These are phyloP conservation scores for Epicampocera succincta DNA, from an alignment of 2,888 invertebrate species.

Conservation along the genomic window DNA sequence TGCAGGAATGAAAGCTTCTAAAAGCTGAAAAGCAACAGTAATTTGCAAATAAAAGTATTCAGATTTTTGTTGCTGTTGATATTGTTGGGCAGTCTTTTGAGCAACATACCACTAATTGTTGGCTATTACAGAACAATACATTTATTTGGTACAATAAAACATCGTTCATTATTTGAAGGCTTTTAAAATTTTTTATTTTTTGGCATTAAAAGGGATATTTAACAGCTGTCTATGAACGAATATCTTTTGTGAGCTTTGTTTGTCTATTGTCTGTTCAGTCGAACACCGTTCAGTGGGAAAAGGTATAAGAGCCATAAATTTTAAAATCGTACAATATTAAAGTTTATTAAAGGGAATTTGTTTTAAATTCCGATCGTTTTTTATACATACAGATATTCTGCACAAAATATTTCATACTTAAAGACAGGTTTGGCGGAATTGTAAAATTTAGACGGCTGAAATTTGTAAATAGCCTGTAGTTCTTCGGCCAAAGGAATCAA, in stretches of 20 bases:
- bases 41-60: background rate
- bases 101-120: constrained; percentile 53
- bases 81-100: background rate
- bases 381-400: too few species aligned
- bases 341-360: too few species aligned
- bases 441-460: too few species aligned
- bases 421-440: too few species aligned
- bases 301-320: too few species aligned
- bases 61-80: background rate
- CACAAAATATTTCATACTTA: too few species aligned
- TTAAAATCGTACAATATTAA: too few species aligned
- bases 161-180: constrained; percentile 49
- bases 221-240: background rate
- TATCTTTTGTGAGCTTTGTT: constrained; percentile 3
- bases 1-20: background rate
- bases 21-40: background rate
- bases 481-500: too few species aligned
- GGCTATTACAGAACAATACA: constrained; percentile 27
- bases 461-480: too few species aligned
- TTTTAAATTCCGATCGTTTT: too few species aligned
- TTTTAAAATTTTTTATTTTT: constrained; percentile 20
- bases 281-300: too few species aligned
- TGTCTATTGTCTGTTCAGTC: too few species aligned
- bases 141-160: constrained; percentile 39
- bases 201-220: constrained; percentile 3